Evolutionary conservation across 2,888 invertebrate genomes (phyloP).

Genomic region (Actias luna): DNA sequence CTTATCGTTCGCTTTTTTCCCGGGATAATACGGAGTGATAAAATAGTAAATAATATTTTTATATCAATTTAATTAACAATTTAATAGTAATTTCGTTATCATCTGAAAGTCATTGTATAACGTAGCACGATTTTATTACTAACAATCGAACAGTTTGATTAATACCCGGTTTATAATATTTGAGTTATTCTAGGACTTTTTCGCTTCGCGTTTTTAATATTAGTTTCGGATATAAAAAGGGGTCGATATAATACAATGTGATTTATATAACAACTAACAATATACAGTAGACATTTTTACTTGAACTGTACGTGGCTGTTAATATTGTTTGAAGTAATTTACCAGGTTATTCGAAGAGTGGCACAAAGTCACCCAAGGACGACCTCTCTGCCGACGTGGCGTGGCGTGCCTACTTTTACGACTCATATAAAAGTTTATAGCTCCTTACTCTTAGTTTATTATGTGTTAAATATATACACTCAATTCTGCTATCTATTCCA

Average conservation of each 20-base stretch:
- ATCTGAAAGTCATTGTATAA: no score
- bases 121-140: no score
- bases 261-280: neutral
- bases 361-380: slow-evolving; percentile 44
- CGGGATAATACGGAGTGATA: neutral
- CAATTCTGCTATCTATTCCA: slow-evolving; percentile 43
- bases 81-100: no score
- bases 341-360: slow-evolving; percentile 35
- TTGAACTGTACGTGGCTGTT: slow-evolving; percentile 26
- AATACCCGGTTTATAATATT: no score
- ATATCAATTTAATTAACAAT: neutral
- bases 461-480: slow-evolving; percentile 50
- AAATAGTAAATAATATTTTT: neutral
- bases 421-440: slow-evolving; percentile 53
- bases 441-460: slow-evolving; percentile 48
- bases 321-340: slow-evolving; percentile 38
- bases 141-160: no score
- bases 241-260: neutral
- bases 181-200: no score
- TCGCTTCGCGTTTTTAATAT: no score
- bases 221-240: no score
- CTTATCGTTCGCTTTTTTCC: neutral
- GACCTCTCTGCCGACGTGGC: slow-evolving; percentile 32
- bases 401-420: slow-evolving; percentile 45
- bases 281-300: neutral